phyloP scores from a whole-genome alignment of 2,797 vertebrate genomes.

The Chaetophractus vellerosus region DNA sequence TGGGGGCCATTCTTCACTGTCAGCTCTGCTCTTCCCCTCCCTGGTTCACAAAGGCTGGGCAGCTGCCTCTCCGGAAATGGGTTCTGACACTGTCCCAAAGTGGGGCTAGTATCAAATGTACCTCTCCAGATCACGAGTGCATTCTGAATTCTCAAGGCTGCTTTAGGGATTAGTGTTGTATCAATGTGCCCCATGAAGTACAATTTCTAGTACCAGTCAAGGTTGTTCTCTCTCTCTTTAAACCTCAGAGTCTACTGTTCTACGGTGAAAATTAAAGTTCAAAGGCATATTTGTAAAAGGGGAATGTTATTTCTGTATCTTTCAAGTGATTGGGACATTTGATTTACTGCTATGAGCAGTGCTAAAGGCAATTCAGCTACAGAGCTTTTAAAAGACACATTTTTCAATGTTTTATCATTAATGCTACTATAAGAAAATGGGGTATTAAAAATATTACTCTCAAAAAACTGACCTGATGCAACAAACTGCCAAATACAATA shows the following conservation, averaged over 20 bases:
- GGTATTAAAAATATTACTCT: slow-evolving; percentile 65
- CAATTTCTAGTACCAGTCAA: background rate
- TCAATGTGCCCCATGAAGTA: background rate
- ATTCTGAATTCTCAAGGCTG: background rate
- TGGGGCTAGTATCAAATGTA: too few species aligned
- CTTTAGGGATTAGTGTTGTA: background rate
- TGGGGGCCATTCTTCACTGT: too few species aligned
- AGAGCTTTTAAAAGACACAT: slow-evolving; percentile 37
- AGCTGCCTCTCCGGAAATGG: background rate
- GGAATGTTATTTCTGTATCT: background rate
- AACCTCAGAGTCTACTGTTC: background rate
- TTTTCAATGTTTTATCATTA: slow-evolving; percentile 62
- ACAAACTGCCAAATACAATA: slow-evolving; percentile 60
- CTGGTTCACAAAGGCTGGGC: background rate
- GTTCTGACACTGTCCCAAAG: background rate
- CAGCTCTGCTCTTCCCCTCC: background rate
- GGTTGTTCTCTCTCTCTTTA: background rate
- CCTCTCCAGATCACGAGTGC: background rate
- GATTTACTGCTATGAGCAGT: background rate
- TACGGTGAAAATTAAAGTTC: background rate
- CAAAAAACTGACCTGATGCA: slow-evolving; percentile 76
- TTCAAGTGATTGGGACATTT: background rate
- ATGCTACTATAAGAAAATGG: slow-evolving; percentile 49
- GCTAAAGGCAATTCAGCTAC: background rate
- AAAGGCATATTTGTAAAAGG: background rate